phyloP scores from a whole-genome alignment of 2,888 invertebrate species.

The Spodoptera exigua region DNA sequence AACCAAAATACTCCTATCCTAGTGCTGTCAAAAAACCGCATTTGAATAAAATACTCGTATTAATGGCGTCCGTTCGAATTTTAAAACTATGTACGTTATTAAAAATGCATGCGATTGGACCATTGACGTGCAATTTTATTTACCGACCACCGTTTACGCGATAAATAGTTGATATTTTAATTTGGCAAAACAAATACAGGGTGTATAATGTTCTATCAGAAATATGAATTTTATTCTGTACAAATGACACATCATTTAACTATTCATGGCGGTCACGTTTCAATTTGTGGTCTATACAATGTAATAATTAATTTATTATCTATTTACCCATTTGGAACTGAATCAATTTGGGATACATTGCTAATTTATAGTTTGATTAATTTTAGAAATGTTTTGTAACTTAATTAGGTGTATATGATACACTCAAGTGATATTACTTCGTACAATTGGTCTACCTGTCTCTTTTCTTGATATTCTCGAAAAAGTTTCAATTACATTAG shows the following conservation, averaged over 20 bases:
- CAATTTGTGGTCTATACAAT: constrained; percentile 70
- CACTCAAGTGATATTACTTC: no score
- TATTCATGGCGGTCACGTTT: constrained; percentile 69
- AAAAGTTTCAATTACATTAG: neutral
- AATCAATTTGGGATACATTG: constrained; percentile 37
- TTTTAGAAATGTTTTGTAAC: constrained; percentile 16
- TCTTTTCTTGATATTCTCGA: no score
- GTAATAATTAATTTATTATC: constrained; percentile 68
- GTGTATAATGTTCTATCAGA: constrained; percentile 44
- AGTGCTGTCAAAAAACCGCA: constrained; percentile 21
- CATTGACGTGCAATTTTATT: constrained; percentile 42
- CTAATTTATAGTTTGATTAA: constrained; percentile 25
- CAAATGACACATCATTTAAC: constrained; percentile 70
- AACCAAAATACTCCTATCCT: neutral
- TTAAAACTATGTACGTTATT: constrained; percentile 36
- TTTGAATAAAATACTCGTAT: constrained; percentile 27
- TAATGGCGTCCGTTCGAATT: constrained; percentile 12
- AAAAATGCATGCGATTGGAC: constrained; percentile 47
- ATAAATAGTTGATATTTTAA: constrained; percentile 53
- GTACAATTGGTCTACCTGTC: no score
- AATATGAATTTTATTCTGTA: constrained; percentile 65
- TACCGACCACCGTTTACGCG: constrained; percentile 33
- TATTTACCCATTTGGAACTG: constrained; percentile 60
- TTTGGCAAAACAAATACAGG: constrained; percentile 55
- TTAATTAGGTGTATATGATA: neutral